Conservation (phyloP, 1,140 invertebrate species). For the Heliothis subflexa region DNA sequence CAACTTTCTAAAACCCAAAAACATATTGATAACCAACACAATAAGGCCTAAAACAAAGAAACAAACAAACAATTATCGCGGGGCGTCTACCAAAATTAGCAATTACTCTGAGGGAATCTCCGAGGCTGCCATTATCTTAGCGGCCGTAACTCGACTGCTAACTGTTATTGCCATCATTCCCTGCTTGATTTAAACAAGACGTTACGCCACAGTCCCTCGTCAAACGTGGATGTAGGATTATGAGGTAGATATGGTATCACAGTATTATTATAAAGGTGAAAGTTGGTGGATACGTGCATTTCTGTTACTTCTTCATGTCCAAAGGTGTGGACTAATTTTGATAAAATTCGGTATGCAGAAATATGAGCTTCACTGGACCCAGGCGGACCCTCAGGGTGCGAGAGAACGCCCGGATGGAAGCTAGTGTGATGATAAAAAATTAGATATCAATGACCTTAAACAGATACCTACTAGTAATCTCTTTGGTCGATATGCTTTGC, state of each 20-base stretch:
- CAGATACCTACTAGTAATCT: no score
- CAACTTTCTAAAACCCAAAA: not conserved
- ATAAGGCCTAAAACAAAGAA: constrained; percentile 56
- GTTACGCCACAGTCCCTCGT: constrained; percentile 66
- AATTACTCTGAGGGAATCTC: constrained; percentile 80
- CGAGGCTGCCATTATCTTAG: constrained; percentile 75
- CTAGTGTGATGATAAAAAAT: no score
- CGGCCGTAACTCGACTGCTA: constrained; percentile 78
- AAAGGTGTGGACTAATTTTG: no score
- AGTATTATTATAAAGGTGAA: not conserved
- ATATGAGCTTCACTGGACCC: no score
- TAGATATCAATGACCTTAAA: no score
- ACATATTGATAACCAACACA: constrained; percentile 22
- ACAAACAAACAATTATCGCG: constrained; percentile 78
- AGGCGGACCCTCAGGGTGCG: no score
- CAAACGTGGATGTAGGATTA: constrained; percentile 11
- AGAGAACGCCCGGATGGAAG: no score
- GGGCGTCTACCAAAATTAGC: constrained; percentile 75
- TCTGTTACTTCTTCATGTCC: no score
- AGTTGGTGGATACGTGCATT: not conserved
- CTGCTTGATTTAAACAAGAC: constrained; percentile 84
- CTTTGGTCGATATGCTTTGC: no score
- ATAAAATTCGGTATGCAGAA: no score
- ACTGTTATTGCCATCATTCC: constrained; percentile 84
- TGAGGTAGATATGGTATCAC: constrained; percentile 9